Conservation (phyloP, 1,140 invertebrate species). For the Panagrolaimus sp. region DNA sequence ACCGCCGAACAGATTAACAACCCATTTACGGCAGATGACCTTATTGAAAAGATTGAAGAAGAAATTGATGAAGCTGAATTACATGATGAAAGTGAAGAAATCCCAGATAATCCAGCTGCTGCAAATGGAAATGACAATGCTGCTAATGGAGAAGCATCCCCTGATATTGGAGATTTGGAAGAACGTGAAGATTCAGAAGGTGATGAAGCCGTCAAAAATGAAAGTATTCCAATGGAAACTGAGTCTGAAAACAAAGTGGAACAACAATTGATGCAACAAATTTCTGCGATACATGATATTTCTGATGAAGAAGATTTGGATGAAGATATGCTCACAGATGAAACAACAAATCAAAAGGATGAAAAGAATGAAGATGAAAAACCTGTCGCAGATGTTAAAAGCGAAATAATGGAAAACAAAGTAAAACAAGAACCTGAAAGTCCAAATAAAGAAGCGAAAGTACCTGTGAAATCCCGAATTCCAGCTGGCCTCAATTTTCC, state of each 20-base stretch:
- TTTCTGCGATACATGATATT: constrained; percentile 6
- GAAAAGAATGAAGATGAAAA: neutral
- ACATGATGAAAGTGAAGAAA: neutral
- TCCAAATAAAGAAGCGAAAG: neutral
- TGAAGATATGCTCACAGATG: neutral
- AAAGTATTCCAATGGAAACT: neutral
- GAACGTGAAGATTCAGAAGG: constrained; percentile 11
- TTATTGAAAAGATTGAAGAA: constrained; percentile 5
- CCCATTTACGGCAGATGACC: neutral
- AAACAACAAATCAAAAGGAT: neutral
- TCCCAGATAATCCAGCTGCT: no score
- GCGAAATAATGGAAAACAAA: neutral
- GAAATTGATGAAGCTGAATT: neutral
- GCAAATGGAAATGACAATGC: neutral
- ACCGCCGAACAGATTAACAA: neutral
- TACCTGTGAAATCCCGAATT: neutral
- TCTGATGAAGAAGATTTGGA: constrained; percentile 9
- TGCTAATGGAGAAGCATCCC: neutral
- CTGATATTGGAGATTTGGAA: constrained; percentile 10
- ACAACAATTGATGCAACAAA: neutral
- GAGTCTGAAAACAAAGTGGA: neutral
- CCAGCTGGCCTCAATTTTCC: constrained; percentile 6
- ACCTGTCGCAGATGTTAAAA: neutral
- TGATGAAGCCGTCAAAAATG: neutral
- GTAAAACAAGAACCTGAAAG: neutral